phyloP scores from a whole-genome alignment of 2,797 vertebrate species.

The Urosaurus nigricauda region DNA sequence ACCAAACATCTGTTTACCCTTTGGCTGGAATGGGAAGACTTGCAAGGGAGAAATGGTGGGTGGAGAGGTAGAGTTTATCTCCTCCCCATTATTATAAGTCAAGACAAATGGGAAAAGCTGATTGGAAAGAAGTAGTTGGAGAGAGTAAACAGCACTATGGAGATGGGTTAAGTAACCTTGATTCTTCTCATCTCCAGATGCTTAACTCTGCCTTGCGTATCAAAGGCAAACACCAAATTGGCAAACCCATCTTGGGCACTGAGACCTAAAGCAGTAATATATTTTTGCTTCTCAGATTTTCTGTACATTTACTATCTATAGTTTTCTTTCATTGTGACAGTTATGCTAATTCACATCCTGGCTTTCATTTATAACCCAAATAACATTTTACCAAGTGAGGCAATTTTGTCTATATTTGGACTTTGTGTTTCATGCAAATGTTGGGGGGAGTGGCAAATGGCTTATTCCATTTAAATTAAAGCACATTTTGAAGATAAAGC shows the following conservation, averaged over 20 bases:
- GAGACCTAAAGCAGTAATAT: too few species aligned
- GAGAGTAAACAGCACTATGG: background rate
- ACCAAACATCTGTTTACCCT: background rate
- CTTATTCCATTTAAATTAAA: conserved; percentile 12
- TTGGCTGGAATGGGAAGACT: background rate
- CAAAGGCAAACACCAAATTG: background rate
- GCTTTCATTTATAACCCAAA: background rate
- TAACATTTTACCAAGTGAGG: background rate
- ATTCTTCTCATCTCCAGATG: background rate
- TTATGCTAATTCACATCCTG: background rate
- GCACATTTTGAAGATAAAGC: background rate
- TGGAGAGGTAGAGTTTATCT: background rate
- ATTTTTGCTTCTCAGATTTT: background rate
- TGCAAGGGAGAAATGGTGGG: background rate
- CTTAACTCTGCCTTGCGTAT: too few species aligned
- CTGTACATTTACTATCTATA: background rate
- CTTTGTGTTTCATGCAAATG: conserved; percentile 7
- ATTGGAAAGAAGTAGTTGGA: background rate
- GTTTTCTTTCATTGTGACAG: background rate
- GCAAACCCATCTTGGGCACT: background rate
- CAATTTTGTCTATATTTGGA: conserved; percentile 7
- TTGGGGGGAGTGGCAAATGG: background rate
- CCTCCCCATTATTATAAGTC: background rate
- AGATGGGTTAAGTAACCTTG: background rate
- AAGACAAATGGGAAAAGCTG: background rate